Evolutionary conservation across 2,797 vertebrate species (phyloP), one percentile per base, ranked within the genome.

Genomic region (Ctenopoma multispine): DNA sequence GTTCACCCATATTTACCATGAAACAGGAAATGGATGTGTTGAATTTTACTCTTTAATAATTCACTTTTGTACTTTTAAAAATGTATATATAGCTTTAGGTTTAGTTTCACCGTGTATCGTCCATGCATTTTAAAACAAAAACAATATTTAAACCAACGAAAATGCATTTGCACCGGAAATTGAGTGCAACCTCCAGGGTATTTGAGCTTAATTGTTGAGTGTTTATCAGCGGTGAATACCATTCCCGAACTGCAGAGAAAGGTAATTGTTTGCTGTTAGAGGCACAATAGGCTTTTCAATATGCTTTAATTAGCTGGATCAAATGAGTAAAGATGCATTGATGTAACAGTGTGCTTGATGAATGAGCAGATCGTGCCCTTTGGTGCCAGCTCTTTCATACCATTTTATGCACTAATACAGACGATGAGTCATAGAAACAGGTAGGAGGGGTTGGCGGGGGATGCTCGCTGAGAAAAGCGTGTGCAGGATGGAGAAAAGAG

Each of bases 341-440:
- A 81, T 89, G 84, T 87, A 82, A 80, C 80, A 75, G 79, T 82
- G 76, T 84, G 90, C 85, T 75, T 87, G 86, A 90, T 88, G 78
- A 90, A 90, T 86, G 85, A 87, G 86, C 69, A 70, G 80, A 79
- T 84, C 74, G 12, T 80, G 87, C 72, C 87, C 90, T 88, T 87
- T 85, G 85, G 80, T 89, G 83, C 86, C 50, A 59, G 74, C 62
- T 64, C 75, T 79, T 80, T 84, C 81, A 90, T 84, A 80, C 80
- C 79, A 23, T 77, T 90, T 87, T 86, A 90, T 89, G 81, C 36
- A 36, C 82, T 84, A 79, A 85, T 83, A 88, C 82, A 83, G 84
- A 75, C 51, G 87, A 85, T 93, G 92, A 93, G 86, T 93, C 92
- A 93, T 89, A 84, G 80, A 75, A 67, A 67, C 62, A 27, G 53